Evolutionary conservation across 2,797 vertebrate species (phyloP), one percentile per base, ranked within the genome.

Genomic region (Tarsius wallacei): DNA sequence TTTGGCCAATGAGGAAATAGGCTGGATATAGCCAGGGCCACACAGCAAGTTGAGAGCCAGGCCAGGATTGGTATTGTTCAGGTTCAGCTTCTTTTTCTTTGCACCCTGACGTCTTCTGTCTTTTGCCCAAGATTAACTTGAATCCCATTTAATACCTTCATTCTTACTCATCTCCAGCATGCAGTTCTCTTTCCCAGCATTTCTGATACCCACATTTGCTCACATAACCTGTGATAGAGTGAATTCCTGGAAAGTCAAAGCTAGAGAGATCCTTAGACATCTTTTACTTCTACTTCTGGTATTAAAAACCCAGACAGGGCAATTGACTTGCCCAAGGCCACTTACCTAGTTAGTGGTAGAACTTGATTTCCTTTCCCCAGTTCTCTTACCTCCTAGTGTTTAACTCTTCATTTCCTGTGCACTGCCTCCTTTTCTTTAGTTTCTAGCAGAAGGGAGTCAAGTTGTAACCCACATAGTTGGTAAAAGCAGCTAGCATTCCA

Each of bases 121-220:
- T 95, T 96, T 84, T 90, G 64, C 73, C 71, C 82, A 90, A 70
- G 77, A 66, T 91, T 53, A 85, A 93, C 55, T 86, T 64, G 7
- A 94, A 66, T 74, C 83, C 61, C 61, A 53, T 85, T 53, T 93
- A 82, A 85, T 88, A 42, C 47, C 49, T 96, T 94, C 49, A 63
- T 76, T 86, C 15, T 42, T 42, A 42, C 42, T 95, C 17, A 10
- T 87, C 24, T 93, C 36, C 51, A 17, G 80, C n/a, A 59, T 13
- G 57, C 15, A 90, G 64, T 22, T 87, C 12, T 91, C n/a, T 84
- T n/a, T 61, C 42, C n/a, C 68, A 91, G 36, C 36, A 49, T 94
- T 94, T 86, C 55, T n/a, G 26, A 94, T 59, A 76, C 47, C 17
- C 78, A 76, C 7, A 51, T 89, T 71, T 95, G 33, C 73, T 81